Evolutionary conservation across 1,140 invertebrate genomes (phyloP).

Genomic region (Drosophila pseudoobscura): DNA sequence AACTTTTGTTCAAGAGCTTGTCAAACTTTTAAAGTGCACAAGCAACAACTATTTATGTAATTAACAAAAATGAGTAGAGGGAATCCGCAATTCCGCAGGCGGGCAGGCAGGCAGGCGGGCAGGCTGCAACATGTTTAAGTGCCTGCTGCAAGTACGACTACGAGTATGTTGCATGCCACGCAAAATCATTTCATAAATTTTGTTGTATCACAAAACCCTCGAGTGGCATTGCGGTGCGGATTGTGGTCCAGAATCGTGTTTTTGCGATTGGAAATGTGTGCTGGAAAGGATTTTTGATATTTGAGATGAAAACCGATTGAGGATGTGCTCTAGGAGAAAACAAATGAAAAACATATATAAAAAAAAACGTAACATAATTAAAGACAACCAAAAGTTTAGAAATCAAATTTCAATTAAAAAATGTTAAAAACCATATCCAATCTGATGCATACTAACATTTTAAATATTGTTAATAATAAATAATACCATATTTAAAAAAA

Average conservation of each 20-base stretch:
- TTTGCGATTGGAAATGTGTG: background rate
- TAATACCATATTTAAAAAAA: too few species aligned
- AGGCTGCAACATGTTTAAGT: slow-evolving; percentile 25
- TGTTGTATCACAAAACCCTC: slow-evolving; percentile 19
- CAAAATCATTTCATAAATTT: slow-evolving; percentile 23
- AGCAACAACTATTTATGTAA: slow-evolving; percentile 31
- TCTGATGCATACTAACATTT: too few species aligned
- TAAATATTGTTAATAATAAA: too few species aligned
- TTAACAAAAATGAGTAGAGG: slow-evolving; percentile 26
- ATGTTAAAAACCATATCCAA: too few species aligned
- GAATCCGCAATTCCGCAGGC: background rate
- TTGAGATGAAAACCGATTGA: too few species aligned
- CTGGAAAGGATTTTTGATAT: too few species aligned
- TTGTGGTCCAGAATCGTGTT: slow-evolving; percentile 8
- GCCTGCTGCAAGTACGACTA: background rate
- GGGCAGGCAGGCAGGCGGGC: slow-evolving; percentile 3
- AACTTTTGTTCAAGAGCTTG: slow-evolving; percentile 38
- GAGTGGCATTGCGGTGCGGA: background rate
- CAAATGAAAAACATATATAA: too few species aligned
- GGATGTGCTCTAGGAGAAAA: too few species aligned
- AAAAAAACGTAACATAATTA: too few species aligned
- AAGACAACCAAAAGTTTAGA: too few species aligned
- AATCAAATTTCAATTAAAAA: too few species aligned
- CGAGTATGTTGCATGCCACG: slow-evolving; percentile 13
- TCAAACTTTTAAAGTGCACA: slow-evolving; percentile 36